Conservation (phyloP, 2,797 vertebrate species). For the Delichon dasypus region DNA sequence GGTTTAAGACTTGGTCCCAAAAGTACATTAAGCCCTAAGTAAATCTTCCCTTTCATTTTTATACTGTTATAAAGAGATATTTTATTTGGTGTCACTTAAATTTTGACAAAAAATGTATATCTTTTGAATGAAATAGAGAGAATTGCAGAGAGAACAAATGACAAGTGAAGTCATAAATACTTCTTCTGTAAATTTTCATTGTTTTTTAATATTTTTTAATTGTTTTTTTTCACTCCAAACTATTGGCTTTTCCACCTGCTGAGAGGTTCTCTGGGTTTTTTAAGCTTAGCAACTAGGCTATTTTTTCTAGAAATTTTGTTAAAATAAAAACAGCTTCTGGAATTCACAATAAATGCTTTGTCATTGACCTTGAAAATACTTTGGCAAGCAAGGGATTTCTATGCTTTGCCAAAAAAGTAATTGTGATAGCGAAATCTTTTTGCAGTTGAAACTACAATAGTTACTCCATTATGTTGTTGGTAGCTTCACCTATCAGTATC, state of each 20-base stretch:
- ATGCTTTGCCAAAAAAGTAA: constrained; percentile 24
- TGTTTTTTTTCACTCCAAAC: not conserved
- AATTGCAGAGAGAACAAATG: not conserved
- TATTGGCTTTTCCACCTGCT: constrained; percentile 5
- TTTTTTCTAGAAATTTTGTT: constrained; percentile 36
- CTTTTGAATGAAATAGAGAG: not conserved
- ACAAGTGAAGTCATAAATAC: not conserved
- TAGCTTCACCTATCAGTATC: not conserved
- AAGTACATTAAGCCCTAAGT: not conserved
- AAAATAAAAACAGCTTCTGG: constrained; percentile 18
- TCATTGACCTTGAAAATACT: constrained; percentile 42
- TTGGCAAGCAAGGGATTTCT: constrained; percentile 22
- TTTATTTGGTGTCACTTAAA: not conserved
- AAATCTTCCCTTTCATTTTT: not conserved
- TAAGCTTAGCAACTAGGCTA: not conserved
- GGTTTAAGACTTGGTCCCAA: not conserved
- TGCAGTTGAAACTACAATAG: not conserved
- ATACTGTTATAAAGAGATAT: not conserved
- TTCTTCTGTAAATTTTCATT: not conserved
- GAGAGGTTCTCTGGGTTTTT: not conserved
- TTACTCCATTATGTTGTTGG: not conserved
- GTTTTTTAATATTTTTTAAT: not conserved
- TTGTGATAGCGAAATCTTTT: constrained; percentile 16
- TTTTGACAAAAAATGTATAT: not conserved
- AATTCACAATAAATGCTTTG: constrained; percentile 14